A percentile compares a stretch with the other conserved stretches of the same genome.
Evolutionary conservation across 2,113 vertebrate genomes (phyloP).

Genomic region (Steatornis caripensis): DNA sequence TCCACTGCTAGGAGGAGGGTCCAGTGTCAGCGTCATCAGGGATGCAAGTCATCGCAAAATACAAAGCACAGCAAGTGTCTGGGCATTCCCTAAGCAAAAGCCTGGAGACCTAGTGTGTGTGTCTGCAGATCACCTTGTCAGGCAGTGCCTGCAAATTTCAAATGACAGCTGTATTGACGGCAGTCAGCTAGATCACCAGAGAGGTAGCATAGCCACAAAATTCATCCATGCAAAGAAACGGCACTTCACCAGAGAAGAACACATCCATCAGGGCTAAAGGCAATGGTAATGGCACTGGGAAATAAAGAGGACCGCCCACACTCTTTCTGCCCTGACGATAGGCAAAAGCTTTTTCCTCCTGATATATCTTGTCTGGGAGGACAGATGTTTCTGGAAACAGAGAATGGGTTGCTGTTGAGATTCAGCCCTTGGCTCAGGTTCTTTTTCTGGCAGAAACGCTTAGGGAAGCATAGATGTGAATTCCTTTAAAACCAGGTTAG

Average conservation of each 20-base stretch:
- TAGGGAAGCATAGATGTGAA: neutral
- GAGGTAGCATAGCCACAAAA: neutral
- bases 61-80: neutral
- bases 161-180: neutral
- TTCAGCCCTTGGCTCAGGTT: neutral
- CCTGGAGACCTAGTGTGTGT: neutral
- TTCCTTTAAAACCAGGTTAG: neutral
- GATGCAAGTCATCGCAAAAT: neutral
- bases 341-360: neutral
- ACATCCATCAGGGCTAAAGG: neutral
- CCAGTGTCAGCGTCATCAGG: neutral
- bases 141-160: neutral
- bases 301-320: neutral
- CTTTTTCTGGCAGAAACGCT: neutral
- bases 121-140: neutral
- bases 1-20: neutral
- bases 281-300: neutral
- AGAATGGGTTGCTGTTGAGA: neutral
- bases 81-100: neutral
- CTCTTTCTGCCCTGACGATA: fast-evolving
- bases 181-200: neutral
- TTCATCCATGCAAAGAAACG: neutral
- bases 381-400: neutral
- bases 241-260: neutral
- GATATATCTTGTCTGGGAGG: neutral